Percentiles rank a stretch among this genome's conserved stretches.
These are phyloP conservation scores for Eupeodes corollae DNA, from an alignment of 1,140 invertebrate species.

Conservation along the genomic window DNA sequence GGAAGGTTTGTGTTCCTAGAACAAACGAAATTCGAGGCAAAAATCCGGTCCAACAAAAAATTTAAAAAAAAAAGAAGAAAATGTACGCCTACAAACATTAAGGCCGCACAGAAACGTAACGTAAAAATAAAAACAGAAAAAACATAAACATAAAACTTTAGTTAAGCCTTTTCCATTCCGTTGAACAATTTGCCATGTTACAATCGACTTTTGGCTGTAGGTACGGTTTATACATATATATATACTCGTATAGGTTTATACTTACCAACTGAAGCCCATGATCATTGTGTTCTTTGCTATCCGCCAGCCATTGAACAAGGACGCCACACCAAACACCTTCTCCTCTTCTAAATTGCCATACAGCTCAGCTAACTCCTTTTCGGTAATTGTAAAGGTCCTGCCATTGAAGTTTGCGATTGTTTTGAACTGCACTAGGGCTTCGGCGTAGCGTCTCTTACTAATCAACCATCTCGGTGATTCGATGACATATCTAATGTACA, in stretches of 20 bases:
- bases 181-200: neutral
- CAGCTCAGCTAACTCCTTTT: slow-evolving; percentile 2
- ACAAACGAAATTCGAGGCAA: too few relatives aligned
- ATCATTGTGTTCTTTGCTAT: slow-evolving; percentile 46
- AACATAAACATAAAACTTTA: neutral
- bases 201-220: neutral
- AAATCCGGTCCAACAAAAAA: too few relatives aligned
- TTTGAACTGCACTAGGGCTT: slow-evolving; percentile 43
- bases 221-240: neutral
- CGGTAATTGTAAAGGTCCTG: slow-evolving; percentile 24
- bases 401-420: slow-evolving; percentile 49
- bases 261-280: slow-evolving; percentile 41
- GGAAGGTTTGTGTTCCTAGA: too few relatives aligned
- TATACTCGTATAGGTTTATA: neutral
- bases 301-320: slow-evolving; percentile 44
- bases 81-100: too few relatives aligned
- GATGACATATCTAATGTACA: slow-evolving; percentile 36
- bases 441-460: slow-evolving; percentile 40
- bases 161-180: neutral
- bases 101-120: too few relatives aligned
- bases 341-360: slow-evolving; percentile 29
- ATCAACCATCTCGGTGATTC: slow-evolving; percentile 50
- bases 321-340: slow-evolving; percentile 41
- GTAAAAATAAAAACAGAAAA: too few relatives aligned
- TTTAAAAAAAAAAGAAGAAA: too few relatives aligned